Evolutionary conservation across 2,797 vertebrate genomes (phyloP).

Genomic region (Clarias platycephalus): DNA sequence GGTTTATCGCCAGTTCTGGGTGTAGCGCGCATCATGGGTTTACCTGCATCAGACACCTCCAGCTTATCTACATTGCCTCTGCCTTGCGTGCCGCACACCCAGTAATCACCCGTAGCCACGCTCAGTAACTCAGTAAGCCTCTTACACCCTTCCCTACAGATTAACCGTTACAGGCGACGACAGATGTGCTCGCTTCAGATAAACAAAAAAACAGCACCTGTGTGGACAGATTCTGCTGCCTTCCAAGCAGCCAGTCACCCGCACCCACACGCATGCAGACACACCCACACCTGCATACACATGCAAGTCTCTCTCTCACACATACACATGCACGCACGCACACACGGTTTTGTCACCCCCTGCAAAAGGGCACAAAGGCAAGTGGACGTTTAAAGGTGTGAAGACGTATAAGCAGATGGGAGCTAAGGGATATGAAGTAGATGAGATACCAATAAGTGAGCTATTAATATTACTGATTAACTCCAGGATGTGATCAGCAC

Average conservation of each 20-base stretch:
- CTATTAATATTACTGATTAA: constrained; percentile 57
- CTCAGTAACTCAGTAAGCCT: constrained; percentile 81
- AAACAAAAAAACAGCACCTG: constrained; percentile 75
- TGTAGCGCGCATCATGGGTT: constrained; percentile 71
- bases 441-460: constrained; percentile 41
- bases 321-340: constrained; percentile 47
- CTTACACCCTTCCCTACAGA: constrained; percentile 83
- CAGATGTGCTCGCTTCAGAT: constrained; percentile 76
- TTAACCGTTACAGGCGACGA: constrained; percentile 79
- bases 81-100: constrained; percentile 76
- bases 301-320: not conserved
- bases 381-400: constrained; percentile 51
- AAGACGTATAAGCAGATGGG: constrained; percentile 58
- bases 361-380: not conserved
- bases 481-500: constrained; percentile 34
- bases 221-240: constrained; percentile 75
- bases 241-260: constrained; percentile 67
- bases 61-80: constrained; percentile 78
- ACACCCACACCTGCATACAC: constrained; percentile 52
- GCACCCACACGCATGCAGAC: constrained; percentile 34
- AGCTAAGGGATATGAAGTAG: constrained; percentile 55
- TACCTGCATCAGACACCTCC: constrained; percentile 80
- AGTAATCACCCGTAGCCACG: constrained; percentile 79
- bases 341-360: constrained; percentile 39
- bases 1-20: constrained; percentile 56